Evolutionary conservation across 2,113 vertebrate genomes (phyloP).

Genomic region (Scomber colias): DNA sequence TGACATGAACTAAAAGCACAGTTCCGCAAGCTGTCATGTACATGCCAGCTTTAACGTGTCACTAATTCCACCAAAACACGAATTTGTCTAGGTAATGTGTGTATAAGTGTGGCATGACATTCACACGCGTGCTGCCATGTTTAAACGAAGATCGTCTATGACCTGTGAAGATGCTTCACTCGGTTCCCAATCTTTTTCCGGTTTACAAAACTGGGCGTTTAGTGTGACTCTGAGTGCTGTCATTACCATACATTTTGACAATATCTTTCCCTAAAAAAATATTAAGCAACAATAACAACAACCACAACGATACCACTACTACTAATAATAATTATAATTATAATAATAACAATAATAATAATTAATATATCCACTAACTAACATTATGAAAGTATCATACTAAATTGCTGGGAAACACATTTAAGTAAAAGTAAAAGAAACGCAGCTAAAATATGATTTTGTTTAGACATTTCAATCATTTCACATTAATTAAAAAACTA

Average conservation of each 20-base stretch:
- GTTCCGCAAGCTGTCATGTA: background rate
- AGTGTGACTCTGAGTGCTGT: too few relatives aligned
- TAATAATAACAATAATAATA: too few relatives aligned
- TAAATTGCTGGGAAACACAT: too few relatives aligned
- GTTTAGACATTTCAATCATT: background rate
- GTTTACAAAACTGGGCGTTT: background rate
- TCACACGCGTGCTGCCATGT: slow-evolving; percentile 83
- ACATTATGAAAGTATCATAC: too few relatives aligned
- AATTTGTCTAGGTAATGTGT: background rate
- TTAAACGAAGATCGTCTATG: slow-evolving; percentile 59
- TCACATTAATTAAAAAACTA: too few relatives aligned
- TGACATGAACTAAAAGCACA: background rate
- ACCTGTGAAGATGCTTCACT: background rate
- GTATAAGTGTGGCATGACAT: slow-evolving; percentile 73
- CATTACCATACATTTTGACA: too few relatives aligned
- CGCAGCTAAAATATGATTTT: background rate
- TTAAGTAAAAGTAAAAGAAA: too few relatives aligned
- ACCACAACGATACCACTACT: too few relatives aligned
- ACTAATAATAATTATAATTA: too few relatives aligned
- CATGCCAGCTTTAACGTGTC: background rate
- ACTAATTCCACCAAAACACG: background rate
- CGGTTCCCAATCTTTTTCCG: slow-evolving; percentile 7
- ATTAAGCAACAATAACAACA: too few relatives aligned
- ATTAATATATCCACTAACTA: too few relatives aligned
- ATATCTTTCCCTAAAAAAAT: too few relatives aligned